A percentile compares a stretch with the other conserved stretches of the same genome.
phyloP scores from a whole-genome alignment of 2,888 invertebrate genomes.

The Orthonevra nobilis region DNA sequence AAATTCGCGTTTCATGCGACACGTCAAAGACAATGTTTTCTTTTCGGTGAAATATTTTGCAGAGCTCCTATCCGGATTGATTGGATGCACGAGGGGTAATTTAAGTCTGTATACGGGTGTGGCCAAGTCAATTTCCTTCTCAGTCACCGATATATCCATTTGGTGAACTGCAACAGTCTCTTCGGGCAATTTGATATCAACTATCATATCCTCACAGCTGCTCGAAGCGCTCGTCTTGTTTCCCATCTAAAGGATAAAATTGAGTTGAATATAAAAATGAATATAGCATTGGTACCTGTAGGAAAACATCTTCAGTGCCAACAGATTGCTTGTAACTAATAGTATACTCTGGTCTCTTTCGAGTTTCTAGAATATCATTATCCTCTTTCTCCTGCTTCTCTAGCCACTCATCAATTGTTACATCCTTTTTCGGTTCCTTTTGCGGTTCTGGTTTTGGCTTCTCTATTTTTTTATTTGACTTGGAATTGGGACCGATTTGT shows the following conservation, averaged over 20 bases:
- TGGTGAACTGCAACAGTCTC: slow-evolving; percentile 85
- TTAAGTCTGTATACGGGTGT: slow-evolving; percentile 86
- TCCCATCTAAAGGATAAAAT: slow-evolving; percentile 83
- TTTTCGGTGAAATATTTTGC: slow-evolving; percentile 88
- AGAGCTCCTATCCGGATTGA: slow-evolving; percentile 89
- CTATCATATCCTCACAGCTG: slow-evolving; percentile 93
- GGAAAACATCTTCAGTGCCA: slow-evolving; percentile 90
- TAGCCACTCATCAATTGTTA: slow-evolving; percentile 78
- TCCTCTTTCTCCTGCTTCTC: slow-evolving; percentile 81
- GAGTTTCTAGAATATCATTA: slow-evolving; percentile 82
- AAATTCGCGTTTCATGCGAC: slow-evolving; percentile 89
- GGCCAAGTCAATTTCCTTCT: slow-evolving; percentile 83
- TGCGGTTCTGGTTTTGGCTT: no score
- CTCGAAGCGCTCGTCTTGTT: slow-evolving; percentile 88
- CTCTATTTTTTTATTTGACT: slow-evolving; percentile 28
- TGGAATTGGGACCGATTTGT: slow-evolving; percentile 76
- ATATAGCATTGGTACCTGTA: slow-evolving; percentile 83
- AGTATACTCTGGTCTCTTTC: slow-evolving; percentile 87
- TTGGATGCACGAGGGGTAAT: slow-evolving; percentile 89
- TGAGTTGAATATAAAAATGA: not conserved
- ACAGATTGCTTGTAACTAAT: slow-evolving; percentile 93
- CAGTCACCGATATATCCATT: slow-evolving; percentile 86
- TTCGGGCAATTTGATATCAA: slow-evolving; percentile 87
- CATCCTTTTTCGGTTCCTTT: slow-evolving; percentile 38
- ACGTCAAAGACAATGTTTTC: slow-evolving; percentile 85